Evolutionary conservation across 2,888 invertebrate species (phyloP).

Genomic region (Coremacera marginata): DNA sequence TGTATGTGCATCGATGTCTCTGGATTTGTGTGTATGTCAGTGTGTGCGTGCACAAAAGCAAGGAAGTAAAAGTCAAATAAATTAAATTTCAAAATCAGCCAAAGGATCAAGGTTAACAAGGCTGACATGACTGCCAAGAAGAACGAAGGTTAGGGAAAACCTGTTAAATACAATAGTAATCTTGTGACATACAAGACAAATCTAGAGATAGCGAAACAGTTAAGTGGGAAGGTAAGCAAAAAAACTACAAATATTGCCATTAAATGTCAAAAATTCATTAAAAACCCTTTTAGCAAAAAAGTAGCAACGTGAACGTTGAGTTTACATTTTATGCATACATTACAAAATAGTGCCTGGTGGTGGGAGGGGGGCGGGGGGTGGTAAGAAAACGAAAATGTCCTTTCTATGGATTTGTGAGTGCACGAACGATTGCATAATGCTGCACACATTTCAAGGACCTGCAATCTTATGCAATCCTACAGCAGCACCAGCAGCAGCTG

Average conservation of each 20-base stretch:
- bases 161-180: conserved; percentile 20
- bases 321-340: conserved; percentile 6
- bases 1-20: not conserved
- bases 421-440: conserved; percentile 12
- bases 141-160: not conserved
- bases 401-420: no score
- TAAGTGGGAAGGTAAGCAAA: not conserved
- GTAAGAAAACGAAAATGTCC: no score
- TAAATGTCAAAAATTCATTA: not conserved
- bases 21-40: not conserved
- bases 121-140: not conserved
- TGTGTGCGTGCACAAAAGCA: not conserved
- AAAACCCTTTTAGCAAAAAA: no score
- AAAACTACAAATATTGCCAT: not conserved
- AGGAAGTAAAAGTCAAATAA: conserved; percentile 14
- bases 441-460: conserved; percentile 15
- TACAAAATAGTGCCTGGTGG: no score
- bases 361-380: no score
- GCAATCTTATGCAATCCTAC: not conserved
- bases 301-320: no score
- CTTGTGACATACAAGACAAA: conserved; percentile 9
- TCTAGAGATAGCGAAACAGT: not conserved
- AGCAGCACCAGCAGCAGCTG: conserved; percentile 6
- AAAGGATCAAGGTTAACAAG: conserved; percentile 29
- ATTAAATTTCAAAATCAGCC: conserved; percentile 19